These are phyloP conservation scores for Oenanthe oenanthe DNA, from an alignment of 2,113 vertebrate species.

Conservation along the genomic window DNA sequence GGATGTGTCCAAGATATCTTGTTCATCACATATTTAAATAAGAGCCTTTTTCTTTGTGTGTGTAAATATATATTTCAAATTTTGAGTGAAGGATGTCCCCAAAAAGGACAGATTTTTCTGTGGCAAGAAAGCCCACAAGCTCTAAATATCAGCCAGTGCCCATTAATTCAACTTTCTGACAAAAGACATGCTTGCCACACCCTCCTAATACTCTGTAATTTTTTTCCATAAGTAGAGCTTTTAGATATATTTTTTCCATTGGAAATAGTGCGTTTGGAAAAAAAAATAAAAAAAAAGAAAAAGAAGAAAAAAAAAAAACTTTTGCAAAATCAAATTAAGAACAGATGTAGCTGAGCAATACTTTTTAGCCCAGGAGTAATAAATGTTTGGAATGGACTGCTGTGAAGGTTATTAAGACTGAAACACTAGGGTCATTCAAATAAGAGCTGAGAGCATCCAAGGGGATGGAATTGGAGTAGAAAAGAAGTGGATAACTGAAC, in stretches of 20 bases:
- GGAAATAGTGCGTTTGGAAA: background rate
- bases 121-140: background rate
- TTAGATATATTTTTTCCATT: background rate
- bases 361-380: slow-evolving; percentile 69
- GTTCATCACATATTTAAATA: background rate
- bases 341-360: slow-evolving; percentile 67
- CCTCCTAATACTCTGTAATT: background rate
- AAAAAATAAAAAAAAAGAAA: background rate
- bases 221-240: slow-evolving; percentile 19
- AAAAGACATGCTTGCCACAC: background rate
- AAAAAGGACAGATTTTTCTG: background rate
- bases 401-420: slow-evolving; percentile 73
- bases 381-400: slow-evolving; percentile 71
- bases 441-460: slow-evolving; percentile 62
- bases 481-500: slow-evolving; percentile 66
- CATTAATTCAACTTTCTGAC: background rate
- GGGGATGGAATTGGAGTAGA: slow-evolving; percentile 60
- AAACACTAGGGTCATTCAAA: slow-evolving; percentile 71
- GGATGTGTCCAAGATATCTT: background rate
- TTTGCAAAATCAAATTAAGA: slow-evolving; percentile 66
- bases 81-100: background rate
- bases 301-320: background rate
- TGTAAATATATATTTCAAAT: background rate
- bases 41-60: background rate
- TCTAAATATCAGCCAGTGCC: background rate